A percentile compares a stretch with the other conserved stretches of the same genome.
Conservation (phyloP, 2,888 invertebrate genomes). For the Octodonta nipae region DNA sequence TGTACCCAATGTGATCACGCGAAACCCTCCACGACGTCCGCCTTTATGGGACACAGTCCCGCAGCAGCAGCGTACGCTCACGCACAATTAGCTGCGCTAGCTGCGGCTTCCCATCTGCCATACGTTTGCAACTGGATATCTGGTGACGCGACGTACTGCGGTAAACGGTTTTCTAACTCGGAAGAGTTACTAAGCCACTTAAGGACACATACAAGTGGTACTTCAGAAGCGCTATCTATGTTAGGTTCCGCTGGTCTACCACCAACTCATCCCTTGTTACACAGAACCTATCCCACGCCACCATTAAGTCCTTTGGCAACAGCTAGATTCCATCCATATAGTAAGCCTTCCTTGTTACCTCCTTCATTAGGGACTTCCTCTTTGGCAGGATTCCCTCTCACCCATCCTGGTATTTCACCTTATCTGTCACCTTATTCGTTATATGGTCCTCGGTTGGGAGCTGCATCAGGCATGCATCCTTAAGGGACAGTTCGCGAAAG, state of each 20-base stretch:
- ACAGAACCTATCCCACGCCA: conserved; percentile 79
- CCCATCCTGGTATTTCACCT: conserved; percentile 65
- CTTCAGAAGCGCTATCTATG: conserved; percentile 36
- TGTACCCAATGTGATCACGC: conserved; percentile 79
- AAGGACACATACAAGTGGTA: conserved; percentile 69
- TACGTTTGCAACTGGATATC: conserved; percentile 88
- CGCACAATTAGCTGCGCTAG: conserved; percentile 65
- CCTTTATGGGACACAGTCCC: conserved; percentile 36
- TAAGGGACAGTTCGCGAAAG: conserved; percentile 29
- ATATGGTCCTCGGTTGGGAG: conserved; percentile 72
- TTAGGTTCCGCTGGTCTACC: conserved; percentile 51
- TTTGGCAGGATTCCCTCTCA: conserved; percentile 49
- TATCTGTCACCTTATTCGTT: conserved; percentile 81
- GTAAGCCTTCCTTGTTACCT: conserved; percentile 64
- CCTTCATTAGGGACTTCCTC: conserved; percentile 53
- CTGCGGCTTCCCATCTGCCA: conserved; percentile 69
- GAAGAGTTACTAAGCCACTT: conserved; percentile 78
- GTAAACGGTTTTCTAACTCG: conserved; percentile 72
- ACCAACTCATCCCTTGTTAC: conserved; percentile 63
- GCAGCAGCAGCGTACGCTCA: conserved; percentile 65
- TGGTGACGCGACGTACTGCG: conserved; percentile 72
- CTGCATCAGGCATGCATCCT: conserved; percentile 63
- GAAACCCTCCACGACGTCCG: conserved; percentile 38
- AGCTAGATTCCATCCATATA: conserved; percentile 78
- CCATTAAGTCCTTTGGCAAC: conserved; percentile 74